Conservation (phyloP, 2,113 vertebrate genomes). For the Paradoxurus hermaphroditus region DNA sequence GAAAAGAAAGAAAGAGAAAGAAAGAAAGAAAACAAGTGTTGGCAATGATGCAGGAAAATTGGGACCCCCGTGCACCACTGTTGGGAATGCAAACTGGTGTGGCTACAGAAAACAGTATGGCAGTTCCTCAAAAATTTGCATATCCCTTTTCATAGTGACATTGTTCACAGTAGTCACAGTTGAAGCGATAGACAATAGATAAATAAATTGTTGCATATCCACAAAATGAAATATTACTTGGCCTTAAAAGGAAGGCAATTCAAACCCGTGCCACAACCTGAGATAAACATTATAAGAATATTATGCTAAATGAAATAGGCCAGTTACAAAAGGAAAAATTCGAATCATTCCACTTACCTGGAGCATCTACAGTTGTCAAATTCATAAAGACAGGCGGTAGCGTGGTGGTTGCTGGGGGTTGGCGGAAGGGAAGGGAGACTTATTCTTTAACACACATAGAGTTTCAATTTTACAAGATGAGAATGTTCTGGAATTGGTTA, state of each 20-base stretch:
- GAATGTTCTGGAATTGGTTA: not conserved
- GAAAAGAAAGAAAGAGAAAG: too few species aligned
- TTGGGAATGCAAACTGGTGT: not conserved
- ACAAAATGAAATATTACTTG: not conserved
- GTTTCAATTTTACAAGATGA: not conserved
- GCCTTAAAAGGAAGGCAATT: not conserved
- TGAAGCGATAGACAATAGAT: not conserved
- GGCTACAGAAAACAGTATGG: not conserved
- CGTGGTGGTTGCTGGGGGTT: not conserved
- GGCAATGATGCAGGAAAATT: not conserved
- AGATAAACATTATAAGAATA: not conserved
- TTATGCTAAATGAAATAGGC: not conserved
- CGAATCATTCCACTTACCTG: not conserved
- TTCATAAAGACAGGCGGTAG: not conserved
- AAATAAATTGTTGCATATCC: not conserved
- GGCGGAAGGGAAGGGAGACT: not conserved
- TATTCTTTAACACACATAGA: not conserved
- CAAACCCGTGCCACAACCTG: not conserved
- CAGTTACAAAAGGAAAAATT: not conserved
- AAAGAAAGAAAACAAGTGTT: not conserved
- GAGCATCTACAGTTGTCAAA: not conserved
- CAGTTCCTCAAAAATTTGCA: not conserved
- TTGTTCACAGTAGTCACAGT: not conserved
- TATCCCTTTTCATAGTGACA: not conserved
- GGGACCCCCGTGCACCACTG: not conserved